Conservation (phyloP, 2,888 invertebrate species). For the Ichneumoninae sp. region DNA sequence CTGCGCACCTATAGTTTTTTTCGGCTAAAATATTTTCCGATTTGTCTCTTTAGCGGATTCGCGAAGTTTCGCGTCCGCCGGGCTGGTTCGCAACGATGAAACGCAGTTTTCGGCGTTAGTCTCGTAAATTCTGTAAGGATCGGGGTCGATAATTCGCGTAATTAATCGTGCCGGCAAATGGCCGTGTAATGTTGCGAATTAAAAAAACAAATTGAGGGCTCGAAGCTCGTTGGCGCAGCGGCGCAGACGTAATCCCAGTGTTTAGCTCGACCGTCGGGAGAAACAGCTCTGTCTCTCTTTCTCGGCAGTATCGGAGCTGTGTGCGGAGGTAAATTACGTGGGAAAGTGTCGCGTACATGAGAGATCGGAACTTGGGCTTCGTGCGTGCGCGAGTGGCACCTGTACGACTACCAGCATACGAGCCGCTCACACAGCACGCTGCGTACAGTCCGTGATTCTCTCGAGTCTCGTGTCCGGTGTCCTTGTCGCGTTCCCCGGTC, state of each 20-base stretch:
- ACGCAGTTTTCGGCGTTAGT: not conserved
- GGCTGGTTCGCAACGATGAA: not conserved
- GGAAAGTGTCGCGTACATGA: slow-evolving; percentile 72
- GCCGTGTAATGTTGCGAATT: slow-evolving; percentile 2
- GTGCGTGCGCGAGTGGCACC: slow-evolving; percentile 78
- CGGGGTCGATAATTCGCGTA: not conserved
- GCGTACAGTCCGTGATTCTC: slow-evolving; percentile 18
- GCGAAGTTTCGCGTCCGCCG: not conserved
- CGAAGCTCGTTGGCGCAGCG: slow-evolving; percentile 8
- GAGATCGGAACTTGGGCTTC: slow-evolving; percentile 75
- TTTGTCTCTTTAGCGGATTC: not conserved
- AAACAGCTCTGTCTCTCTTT: slow-evolving; percentile 2
- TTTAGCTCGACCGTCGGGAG: not conserved
- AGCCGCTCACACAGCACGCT: not conserved
- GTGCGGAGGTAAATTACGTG: slow-evolving; percentile 71
- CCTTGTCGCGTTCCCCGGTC: slow-evolving; percentile 53
- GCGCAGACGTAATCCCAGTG: not conserved
- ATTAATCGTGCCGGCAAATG: slow-evolving; percentile 5
- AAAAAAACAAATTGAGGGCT: not conserved
- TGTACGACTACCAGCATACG: not conserved
- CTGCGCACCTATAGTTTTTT: slow-evolving; percentile 30
- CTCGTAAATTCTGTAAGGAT: not conserved
- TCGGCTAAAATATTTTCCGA: not conserved
- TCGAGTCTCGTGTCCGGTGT: slow-evolving; percentile 53
- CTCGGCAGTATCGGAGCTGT: not conserved